These are phyloP conservation scores for Ptychoptera albimana DNA, from an alignment of 2,888 invertebrate species.

Conservation along the genomic window DNA sequence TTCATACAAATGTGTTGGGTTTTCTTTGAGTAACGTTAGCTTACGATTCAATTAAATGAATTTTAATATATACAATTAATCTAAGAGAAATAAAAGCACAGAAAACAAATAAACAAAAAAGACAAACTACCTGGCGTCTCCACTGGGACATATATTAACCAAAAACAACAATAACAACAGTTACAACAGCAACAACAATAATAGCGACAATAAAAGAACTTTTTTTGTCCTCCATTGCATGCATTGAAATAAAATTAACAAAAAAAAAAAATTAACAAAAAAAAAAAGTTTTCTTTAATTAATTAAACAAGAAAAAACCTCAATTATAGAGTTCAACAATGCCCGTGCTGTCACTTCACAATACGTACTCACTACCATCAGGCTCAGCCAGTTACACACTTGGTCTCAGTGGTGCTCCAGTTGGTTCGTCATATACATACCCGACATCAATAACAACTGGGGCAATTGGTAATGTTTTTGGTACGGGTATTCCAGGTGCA, in stretches of 20 bases:
- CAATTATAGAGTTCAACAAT: slow-evolving; percentile 46
- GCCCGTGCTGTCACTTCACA: slow-evolving; percentile 38
- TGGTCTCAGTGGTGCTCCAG: slow-evolving; percentile 25
- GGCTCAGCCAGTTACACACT: slow-evolving; percentile 29
- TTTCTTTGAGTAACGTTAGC: too few relatives aligned
- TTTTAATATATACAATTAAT: not conserved
- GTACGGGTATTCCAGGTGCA: slow-evolving; percentile 13
- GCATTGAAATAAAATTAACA: not conserved
- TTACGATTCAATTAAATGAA: too few relatives aligned
- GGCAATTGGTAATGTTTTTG: slow-evolving; percentile 18
- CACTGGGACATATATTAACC: slow-evolving; percentile 1
- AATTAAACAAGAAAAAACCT: slow-evolving; percentile 4
- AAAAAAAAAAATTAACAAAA: too few relatives aligned
- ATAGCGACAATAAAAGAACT: not conserved
- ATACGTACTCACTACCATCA: slow-evolving; percentile 30
- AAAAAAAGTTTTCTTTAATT: not conserved
- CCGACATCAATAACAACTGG: slow-evolving; percentile 24
- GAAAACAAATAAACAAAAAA: not conserved
- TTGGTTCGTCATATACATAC: slow-evolving; percentile 24
- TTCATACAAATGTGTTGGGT: too few relatives aligned
- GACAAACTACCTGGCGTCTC: not conserved
- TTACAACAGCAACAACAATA: not conserved
- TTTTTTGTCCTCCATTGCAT: not conserved
- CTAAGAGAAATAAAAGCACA: not conserved
- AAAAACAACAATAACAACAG: not conserved